These are phyloP conservation scores for Apotomis turbidana DNA, from an alignment of 2,888 invertebrate genomes.

Conservation along the genomic window DNA sequence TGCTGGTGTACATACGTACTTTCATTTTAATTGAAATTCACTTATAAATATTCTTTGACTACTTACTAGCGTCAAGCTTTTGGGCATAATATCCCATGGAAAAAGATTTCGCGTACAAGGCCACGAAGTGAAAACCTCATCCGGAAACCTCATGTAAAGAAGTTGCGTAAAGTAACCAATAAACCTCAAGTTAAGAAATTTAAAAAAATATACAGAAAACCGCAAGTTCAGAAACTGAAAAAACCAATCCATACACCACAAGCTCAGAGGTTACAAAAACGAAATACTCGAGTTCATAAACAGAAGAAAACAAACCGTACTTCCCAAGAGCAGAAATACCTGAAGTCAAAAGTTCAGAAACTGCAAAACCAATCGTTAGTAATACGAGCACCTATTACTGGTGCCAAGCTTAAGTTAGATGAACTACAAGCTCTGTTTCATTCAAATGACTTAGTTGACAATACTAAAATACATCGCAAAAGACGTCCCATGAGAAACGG, in stretches of 20 bases:
- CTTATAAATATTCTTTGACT: slow-evolving; percentile 3
- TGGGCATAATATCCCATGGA: slow-evolving; percentile 72
- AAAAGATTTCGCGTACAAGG: slow-evolving; percentile 45
- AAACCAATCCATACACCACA: neutral
- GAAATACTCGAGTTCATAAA: neutral
- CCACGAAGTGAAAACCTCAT: slow-evolving; percentile 47
- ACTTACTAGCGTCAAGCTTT: slow-evolving; percentile 45
- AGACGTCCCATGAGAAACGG: neutral
- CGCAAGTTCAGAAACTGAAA: neutral
- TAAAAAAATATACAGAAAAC: neutral
- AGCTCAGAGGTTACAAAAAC: neutral
- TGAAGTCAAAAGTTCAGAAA: neutral
- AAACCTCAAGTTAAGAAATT: neutral
- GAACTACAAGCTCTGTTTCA: slow-evolving; percentile 63
- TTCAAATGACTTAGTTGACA: slow-evolving; percentile 45
- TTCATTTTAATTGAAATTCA: neutral
- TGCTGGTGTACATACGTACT: neutral
- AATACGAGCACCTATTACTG: neutral
- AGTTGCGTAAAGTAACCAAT: neutral
- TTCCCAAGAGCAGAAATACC: neutral
- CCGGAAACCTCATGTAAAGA: slow-evolving; percentile 43
- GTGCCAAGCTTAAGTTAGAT: slow-evolving; percentile 48
- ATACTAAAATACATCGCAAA: neutral
- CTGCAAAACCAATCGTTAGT: neutral
- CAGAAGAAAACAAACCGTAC: neutral